These are phyloP conservation scores for Chlamydotis undulata DNA, from an alignment of 2,113 vertebrate species.

Conservation along the genomic window DNA sequence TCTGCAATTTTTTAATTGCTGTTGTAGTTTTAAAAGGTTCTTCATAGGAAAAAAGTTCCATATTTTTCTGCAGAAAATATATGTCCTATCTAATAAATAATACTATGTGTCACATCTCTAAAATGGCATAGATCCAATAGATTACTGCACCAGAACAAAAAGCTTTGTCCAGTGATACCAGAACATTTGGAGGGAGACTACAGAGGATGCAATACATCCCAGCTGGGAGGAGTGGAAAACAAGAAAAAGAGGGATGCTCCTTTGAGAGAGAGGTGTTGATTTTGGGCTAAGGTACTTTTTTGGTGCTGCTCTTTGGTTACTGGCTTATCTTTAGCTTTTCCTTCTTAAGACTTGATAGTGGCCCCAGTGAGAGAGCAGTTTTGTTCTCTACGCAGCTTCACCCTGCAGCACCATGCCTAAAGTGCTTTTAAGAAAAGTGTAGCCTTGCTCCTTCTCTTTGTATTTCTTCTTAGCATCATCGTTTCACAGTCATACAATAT, in stretches of 20 bases:
- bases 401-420: background rate
- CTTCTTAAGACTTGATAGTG: background rate
- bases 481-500: background rate
- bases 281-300: background rate
- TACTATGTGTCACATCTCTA: fast-evolving
- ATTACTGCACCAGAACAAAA: background rate
- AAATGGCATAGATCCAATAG: background rate
- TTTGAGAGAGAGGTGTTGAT: background rate
- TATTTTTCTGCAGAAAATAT: background rate
- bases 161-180: background rate
- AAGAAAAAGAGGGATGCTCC: background rate
- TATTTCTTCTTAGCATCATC: background rate
- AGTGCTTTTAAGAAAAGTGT: background rate
- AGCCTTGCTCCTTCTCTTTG: background rate
- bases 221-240: background rate
- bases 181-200: background rate
- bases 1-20: background rate
- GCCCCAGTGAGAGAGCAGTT: background rate
- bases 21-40: background rate
- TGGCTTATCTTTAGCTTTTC: background rate
- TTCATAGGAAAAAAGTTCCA: background rate
- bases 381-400: background rate
- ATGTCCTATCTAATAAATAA: background rate
- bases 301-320: background rate
- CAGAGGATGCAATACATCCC: background rate